Base-by-base conservation (phyloP, 2,888 invertebrate species). In the Cephus nigrinus region DNA sequence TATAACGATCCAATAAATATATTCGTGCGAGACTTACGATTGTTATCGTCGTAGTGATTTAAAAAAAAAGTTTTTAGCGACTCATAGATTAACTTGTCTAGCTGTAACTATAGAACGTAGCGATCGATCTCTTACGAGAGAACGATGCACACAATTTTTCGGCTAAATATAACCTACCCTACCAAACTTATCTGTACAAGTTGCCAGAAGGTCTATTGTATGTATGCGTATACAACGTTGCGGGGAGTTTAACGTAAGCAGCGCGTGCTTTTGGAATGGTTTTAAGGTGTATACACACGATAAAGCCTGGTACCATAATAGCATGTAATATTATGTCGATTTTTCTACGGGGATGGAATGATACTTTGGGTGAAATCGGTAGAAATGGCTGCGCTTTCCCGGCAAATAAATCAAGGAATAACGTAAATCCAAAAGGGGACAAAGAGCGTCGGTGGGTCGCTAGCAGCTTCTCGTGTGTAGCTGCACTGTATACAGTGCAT, bases 381-480 rank as follows among this genome's bases (percentile, higher is more conserved):
- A 74, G 35, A 74, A 31, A 31, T 40, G 75, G 12, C 33, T 35
- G 30, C 30, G 12, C 75, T 33, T n/a, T 12, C 33, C 30, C 15
- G 32, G 31, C n/a, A 72, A 78, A 78, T 75, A 75, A 78, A 78
- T 78, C 78, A 36, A 68, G 72, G 71, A 78, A 78, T 78, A 75
- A 73, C 68, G 78, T 78, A 68, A 75, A 78, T 68, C 78, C 78
- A 34, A 69, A 55, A 33, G 35, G 30, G 74, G 30, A 35, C 75
- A 31, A 55, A 73, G 73, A 69, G 69, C 74, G 74, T 55, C 23
- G 23, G 55, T 33, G 74, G 74, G 74, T 33, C 30, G 23, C 36
- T 15, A 33, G 32, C 74, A 33, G 34, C 4, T 55, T 55, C 55
- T 74, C 23, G 34, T 32, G 30, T 74, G 31, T 71, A 71, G 71